These are phyloP conservation scores for Drosophila mimica DNA, from an alignment of 2,888 invertebrate genomes.

Conservation along the genomic window DNA sequence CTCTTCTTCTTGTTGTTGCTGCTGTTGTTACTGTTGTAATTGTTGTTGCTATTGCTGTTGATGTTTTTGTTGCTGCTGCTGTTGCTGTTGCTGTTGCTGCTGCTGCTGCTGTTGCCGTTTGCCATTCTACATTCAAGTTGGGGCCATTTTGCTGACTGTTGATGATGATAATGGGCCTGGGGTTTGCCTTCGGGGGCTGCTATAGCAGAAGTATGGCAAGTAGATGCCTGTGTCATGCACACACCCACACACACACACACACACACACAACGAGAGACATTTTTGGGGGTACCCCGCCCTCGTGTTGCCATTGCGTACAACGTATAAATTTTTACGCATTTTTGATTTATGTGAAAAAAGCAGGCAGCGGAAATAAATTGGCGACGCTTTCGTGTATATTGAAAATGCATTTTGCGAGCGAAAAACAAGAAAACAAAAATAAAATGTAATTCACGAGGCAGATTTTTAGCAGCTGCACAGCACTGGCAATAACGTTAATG, in stretches of 20 bases:
- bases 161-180: slow-evolving; percentile 78
- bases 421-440: slow-evolving; percentile 7
- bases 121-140: slow-evolving; percentile 58
- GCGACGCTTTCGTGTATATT: slow-evolving; percentile 64
- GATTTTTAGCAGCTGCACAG: slow-evolving; percentile 62
- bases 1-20: slow-evolving; percentile 11
- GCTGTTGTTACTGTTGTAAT: slow-evolving; percentile 34
- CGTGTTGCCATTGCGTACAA: slow-evolving; percentile 37
- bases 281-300: not conserved
- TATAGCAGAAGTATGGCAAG: slow-evolving; percentile 14
- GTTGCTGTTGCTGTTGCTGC: slow-evolving; percentile 43
- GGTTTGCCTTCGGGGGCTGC: slow-evolving; percentile 37
- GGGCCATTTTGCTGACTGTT: slow-evolving; percentile 78
- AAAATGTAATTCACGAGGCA: slow-evolving; percentile 33
- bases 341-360: slow-evolving; percentile 74
- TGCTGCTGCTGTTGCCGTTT: slow-evolving; percentile 51
- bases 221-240: slow-evolving; percentile 10
- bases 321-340: slow-evolving; percentile 77
- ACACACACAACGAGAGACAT: slow-evolving; percentile 4
- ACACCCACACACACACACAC: slow-evolving; percentile 18
- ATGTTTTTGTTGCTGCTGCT: slow-evolving; percentile 24
- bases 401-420: slow-evolving; percentile 68
- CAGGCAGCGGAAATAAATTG: slow-evolving; percentile 61
- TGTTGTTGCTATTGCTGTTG: slow-evolving; percentile 29
- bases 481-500: slow-evolving; percentile 72